A percentile compares a stretch with the other conserved stretches of the same genome.
Conservation (phyloP, 2,888 invertebrate genomes). For the Camponotus fellah region DNA sequence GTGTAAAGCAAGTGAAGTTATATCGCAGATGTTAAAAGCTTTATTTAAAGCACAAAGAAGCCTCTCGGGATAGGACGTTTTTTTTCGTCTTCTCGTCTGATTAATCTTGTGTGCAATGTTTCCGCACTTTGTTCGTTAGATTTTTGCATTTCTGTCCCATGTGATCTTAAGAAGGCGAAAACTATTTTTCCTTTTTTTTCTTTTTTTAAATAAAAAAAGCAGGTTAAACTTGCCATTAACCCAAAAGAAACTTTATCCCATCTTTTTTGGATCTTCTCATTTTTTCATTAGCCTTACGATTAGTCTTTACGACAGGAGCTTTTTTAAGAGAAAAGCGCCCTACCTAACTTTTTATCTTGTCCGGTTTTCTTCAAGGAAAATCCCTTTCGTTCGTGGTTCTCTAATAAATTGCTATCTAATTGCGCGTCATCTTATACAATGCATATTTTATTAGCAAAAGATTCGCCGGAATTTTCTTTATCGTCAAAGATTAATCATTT, state of each 20-base stretch:
- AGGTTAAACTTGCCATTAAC: slow-evolving; percentile 32
- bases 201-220: slow-evolving; percentile 15
- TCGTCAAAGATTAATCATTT: slow-evolving; percentile 10
- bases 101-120: slow-evolving; percentile 46
- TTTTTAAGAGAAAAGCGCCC: slow-evolving; percentile 25
- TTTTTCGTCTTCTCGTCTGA: slow-evolving; percentile 13
- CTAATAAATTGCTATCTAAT: slow-evolving; percentile 33
- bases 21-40: slow-evolving; percentile 40
- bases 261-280: slow-evolving; percentile 30
- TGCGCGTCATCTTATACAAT: background rate
- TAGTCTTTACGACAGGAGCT: slow-evolving; percentile 33
- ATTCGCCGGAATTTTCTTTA: background rate
- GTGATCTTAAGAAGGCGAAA: slow-evolving; percentile 4
- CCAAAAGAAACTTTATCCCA: slow-evolving; percentile 23
- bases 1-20: slow-evolving; percentile 13
- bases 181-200: background rate
- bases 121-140: slow-evolving; percentile 36
- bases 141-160: slow-evolving; percentile 5
- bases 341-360: slow-evolving; percentile 27
- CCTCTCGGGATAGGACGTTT: background rate
- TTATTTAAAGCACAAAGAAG: slow-evolving; percentile 42
- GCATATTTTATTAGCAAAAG: slow-evolving; percentile 17
- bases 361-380: slow-evolving; percentile 9
- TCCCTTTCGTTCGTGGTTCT: background rate
- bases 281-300: slow-evolving; percentile 43